A percentile compares a stretch with the other conserved stretches of the same genome.
Evolutionary conservation across 2,113 vertebrate genomes (phyloP).

Genomic region (Siniperca chuatsi): DNA sequence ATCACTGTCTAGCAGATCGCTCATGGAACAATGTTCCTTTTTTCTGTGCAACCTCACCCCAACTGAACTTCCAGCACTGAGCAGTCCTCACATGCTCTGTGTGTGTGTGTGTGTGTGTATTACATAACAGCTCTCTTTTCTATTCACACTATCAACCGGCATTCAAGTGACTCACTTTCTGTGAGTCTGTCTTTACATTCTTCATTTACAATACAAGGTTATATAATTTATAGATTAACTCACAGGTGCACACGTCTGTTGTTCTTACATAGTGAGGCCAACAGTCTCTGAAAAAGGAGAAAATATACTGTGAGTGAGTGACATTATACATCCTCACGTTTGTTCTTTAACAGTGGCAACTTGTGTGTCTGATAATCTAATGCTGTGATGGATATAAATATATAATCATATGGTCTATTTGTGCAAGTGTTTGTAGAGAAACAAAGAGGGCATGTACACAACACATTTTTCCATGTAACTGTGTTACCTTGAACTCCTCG

Average conservation of each 20-base stretch:
- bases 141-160: conserved; percentile 48
- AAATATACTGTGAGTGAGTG: neutral
- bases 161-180: conserved; percentile 56
- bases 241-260: neutral
- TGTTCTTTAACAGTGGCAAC: neutral
- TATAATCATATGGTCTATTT: neutral
- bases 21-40: conserved; percentile 67
- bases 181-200: neutral
- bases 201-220: neutral
- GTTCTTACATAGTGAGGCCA: neutral
- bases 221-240: conserved; percentile 38
- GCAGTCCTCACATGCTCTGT: conserved; percentile 61
- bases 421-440: neutral
- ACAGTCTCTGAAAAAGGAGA: neutral
- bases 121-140: conserved; percentile 55
- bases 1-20: conserved; percentile 24
- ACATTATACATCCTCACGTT: neutral
- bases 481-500: conserved; percentile 19
- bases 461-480: conserved; percentile 4
- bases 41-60: conserved; percentile 63
- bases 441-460: neutral
- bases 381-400: neutral
- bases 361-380: neutral
- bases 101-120: conserved; percentile 24
- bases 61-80: conserved; percentile 50